Evolutionary conservation across 2,797 vertebrate species (phyloP).

Genomic region (Eospalax fontanierii): DNA sequence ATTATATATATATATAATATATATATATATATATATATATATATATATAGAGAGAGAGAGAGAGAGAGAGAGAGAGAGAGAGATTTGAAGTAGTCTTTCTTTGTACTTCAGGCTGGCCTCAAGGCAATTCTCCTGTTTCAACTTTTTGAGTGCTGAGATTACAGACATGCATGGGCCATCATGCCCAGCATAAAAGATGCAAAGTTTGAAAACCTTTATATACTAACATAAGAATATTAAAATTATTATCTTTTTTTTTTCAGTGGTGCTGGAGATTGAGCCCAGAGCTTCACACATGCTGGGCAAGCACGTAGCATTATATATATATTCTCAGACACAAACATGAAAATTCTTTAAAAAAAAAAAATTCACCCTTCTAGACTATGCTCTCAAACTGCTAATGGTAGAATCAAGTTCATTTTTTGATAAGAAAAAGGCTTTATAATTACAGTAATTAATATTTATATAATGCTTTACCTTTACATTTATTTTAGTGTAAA

Average conservation of each 20-base stretch:
- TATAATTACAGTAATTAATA: background rate
- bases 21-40: too few species aligned
- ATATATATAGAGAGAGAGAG: too few species aligned
- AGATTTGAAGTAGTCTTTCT: too few species aligned
- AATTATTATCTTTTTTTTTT: background rate
- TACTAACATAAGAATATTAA: constrained; percentile 33
- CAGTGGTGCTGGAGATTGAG: background rate
- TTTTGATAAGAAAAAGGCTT: background rate
- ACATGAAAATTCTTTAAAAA: background rate
- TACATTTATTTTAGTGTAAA: constrained; percentile 41
- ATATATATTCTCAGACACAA: too few species aligned
- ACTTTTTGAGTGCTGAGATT: too few species aligned
- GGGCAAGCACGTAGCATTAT: background rate
- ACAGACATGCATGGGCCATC: background rate
- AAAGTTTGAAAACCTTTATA: constrained; percentile 48
- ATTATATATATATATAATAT: too few species aligned
- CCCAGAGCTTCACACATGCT: too few species aligned
- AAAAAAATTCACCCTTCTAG: background rate
- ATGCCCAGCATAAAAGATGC: background rate
- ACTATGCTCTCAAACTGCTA: background rate
- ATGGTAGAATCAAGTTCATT: background rate
- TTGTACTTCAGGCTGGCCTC: too few species aligned
- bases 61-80: too few species aligned
- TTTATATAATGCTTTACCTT: background rate
- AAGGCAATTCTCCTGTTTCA: too few species aligned